phyloP scores from a whole-genome alignment of 2,888 invertebrate genomes.

The Torymus tubicola region DNA sequence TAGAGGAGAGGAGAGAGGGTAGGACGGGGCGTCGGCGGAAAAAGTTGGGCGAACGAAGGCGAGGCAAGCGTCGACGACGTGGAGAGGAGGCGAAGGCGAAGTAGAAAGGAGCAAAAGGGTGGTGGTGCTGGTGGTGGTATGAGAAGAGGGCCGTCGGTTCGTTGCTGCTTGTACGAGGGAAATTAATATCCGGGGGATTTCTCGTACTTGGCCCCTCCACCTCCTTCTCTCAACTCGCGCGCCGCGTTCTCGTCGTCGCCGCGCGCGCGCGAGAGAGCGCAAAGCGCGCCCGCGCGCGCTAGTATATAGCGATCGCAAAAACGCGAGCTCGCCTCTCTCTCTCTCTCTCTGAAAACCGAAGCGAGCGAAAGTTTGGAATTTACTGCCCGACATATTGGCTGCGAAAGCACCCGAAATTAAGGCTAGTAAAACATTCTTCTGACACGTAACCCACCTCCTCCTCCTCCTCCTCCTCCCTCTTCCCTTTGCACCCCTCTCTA shows the following conservation, averaged over 20 bases:
- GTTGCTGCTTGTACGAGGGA: conserved; percentile 45
- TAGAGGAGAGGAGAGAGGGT: conserved; percentile 27
- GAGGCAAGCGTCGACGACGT: no score
- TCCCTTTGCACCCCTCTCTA: conserved; percentile 32
- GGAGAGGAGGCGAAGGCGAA: background rate
- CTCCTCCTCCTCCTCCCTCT: conserved; percentile 10
- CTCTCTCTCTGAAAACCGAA: conserved; percentile 62
- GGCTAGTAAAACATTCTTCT: conserved; percentile 75
- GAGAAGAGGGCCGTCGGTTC: background rate
- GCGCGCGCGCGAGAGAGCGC: conserved; percentile 61
- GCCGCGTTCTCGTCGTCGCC: conserved; percentile 51
- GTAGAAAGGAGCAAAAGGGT: background rate
- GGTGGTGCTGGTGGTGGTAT: no score
- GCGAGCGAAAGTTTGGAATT: conserved; percentile 72
- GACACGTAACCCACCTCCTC: conserved; percentile 63
- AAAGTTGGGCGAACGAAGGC: background rate
- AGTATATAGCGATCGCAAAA: background rate
- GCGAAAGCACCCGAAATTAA: conserved; percentile 74
- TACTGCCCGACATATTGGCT: conserved; percentile 75
- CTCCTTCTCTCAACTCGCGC: background rate
- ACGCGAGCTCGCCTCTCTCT: conserved; percentile 40
- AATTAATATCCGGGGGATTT: conserved; percentile 59
- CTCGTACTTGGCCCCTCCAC: conserved; percentile 42
- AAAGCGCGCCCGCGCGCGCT: conserved; percentile 61
- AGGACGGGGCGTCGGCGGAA: background rate